Base-by-base conservation (phyloP, 2,888 invertebrate genomes). In the Pollenia labialis region DNA sequence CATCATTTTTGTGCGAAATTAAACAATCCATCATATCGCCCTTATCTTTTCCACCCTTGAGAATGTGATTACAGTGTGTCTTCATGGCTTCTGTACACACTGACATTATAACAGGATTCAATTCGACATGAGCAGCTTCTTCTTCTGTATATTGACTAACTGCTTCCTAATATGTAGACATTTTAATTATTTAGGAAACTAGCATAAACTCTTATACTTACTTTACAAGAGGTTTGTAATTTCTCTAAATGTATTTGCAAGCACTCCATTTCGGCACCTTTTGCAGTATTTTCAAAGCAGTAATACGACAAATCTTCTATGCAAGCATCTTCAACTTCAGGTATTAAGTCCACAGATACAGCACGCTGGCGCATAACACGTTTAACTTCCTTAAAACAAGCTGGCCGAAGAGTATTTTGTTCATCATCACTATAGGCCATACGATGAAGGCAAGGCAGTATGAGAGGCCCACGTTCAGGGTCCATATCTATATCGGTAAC, bases 341-440 rank as follows among this genome's bases (percentile, higher is more conserved):
- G 99, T 90, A 98, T 96, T 56, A 99, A 94, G 91, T 98, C 97
- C 1, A 99, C 98, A 90, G 97, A 97, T 9, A 97, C 95, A 0
- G 99, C 98, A 87, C 99, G 95, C 92, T 98, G 97, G 46, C 97
- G 95, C 98, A 99, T 98, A 0, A 98, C 97, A 87, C 98, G 95
- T 89, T 96, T 96, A 4, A 99, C 96, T 94, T 99, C 98, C 88
- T 91, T 90, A 56, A 91, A 92, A 92, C 96, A 96, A 50, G 93
- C 94, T 68, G 95, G 94, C 88, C 94, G 95, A 48, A 96, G 91
- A 88, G 94, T 94, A 68, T 95, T 91, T 64, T 94, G 94, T 2
- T 91, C 91, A 85, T 92, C 91, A 64, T 92, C 91, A 77, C 91
- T 93, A 80, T 95, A 95, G 8, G 96, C 96, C 94, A 95, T 95